Evolutionary conservation across 2,888 invertebrate genomes (phyloP).

Genomic region (Chloromyia formosa): DNA sequence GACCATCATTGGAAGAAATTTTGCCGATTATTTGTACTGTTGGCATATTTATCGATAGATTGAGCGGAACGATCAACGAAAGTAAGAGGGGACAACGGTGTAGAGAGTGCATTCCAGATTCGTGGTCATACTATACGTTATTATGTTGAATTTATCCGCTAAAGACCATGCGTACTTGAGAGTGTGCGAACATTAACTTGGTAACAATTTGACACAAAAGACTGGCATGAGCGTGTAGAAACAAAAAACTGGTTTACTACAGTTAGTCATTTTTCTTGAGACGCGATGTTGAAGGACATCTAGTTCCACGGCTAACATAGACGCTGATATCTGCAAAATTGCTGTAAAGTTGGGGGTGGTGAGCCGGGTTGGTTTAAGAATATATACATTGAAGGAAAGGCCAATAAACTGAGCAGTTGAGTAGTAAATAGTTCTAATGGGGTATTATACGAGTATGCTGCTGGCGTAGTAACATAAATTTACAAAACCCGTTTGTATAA

Average conservation of each 20-base stretch:
- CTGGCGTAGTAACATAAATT: too few relatives aligned
- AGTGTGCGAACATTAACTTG: constrained; percentile 21
- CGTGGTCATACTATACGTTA: background rate
- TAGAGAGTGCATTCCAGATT: background rate
- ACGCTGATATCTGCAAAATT: background rate
- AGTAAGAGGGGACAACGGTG: background rate
- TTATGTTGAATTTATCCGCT: background rate
- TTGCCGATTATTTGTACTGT: background rate
- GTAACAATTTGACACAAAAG: constrained; percentile 23
- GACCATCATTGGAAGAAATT: background rate
- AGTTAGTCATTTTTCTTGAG: constrained; percentile 28
- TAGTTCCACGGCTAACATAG: background rate
- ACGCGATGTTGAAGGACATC: constrained; percentile 29
- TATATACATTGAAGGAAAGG: background rate
- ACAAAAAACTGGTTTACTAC: constrained; percentile 37
- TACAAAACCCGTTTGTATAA: too few relatives aligned
- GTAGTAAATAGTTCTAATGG: background rate
- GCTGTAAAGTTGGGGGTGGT: constrained; percentile 19
- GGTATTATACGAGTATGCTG: too few relatives aligned
- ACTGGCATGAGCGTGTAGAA: background rate
- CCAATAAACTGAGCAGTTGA: background rate
- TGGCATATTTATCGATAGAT: background rate
- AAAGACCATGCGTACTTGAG: background rate
- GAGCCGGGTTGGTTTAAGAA: background rate
- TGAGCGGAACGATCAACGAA: background rate